Base-by-base conservation (phyloP, 2,888 invertebrate genomes). In the Aphidius colemani region DNA sequence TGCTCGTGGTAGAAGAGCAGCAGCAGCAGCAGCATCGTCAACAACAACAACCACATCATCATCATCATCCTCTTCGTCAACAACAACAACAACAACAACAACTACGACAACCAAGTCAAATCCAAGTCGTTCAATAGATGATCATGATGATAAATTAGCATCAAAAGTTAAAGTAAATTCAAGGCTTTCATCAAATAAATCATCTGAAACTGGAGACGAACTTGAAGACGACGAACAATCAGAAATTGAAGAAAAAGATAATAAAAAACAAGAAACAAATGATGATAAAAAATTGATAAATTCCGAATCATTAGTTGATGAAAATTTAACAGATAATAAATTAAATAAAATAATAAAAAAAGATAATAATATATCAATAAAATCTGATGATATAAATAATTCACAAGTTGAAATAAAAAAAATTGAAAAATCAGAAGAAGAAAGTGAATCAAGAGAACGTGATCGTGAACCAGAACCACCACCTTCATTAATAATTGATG, bases 391-490 rank as follows among this genome's bases (percentile, higher is more conserved):
- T 18, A 18, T 1, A 18, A 18, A 18, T 18, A 18, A 18, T 18
- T 18, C 13, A 18, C 2, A 2, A 18, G 2, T 18, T 18, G 13
- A 18, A 18, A 18, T 2, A 2, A 18, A 18, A 18, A 49, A 51
- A 18, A 55, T 45, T 30, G 45, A 46, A n/a, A 30, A 57, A 40
- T 30, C 46, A 11, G 68, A 69, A 53, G 69, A 70, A 59, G 67
- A 70, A 53, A 68, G 68, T 64, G 70, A 78, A 53, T 79, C 81
- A 45, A 76, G 80, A 45, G 80, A 81, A 60, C 71, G 81, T 5
- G 81, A 82, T 66, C 73, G 80, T 51, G 81, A 81, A 67, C 81
- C 80, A 39, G 81, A 81, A 58, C 80, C 80, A 43, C 78, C 79
- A 66, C 69, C 70, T 62, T 69, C 72, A 51, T 72, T 74, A 62